Evolutionary conservation across 1,140 invertebrate species (phyloP).

Genomic region (Dolichoris vasculosae): DNA sequence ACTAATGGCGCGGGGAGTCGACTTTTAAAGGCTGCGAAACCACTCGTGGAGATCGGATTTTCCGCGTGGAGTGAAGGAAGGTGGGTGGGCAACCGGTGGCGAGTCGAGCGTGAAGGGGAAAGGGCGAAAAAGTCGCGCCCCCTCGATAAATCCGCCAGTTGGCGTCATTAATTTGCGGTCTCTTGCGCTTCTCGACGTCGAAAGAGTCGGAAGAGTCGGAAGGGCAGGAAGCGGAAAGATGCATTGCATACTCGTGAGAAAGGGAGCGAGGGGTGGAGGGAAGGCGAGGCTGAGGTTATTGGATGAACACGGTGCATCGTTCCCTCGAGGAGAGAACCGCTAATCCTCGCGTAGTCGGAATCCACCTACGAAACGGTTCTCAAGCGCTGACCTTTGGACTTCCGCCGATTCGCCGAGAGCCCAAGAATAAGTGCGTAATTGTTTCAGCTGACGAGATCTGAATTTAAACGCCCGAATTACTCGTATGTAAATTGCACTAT

Average conservation of each 20-base stretch:
- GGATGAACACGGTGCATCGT: conserved; percentile 63
- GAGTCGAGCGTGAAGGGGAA: neutral
- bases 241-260: neutral
- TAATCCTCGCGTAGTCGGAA: conserved; percentile 54
- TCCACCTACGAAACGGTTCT: conserved; percentile 61
- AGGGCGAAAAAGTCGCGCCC: no score
- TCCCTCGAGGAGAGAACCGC: conserved; percentile 54
- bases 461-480: conserved; percentile 35
- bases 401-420: neutral
- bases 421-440: conserved; percentile 32
- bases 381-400: conserved; percentile 50
- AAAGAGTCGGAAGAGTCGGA: no score
- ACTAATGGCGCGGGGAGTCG: no score
- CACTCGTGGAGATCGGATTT: neutral
- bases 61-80: neutral
- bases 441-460: neutral
- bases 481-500: conserved; percentile 26
- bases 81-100: neutral
- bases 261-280: neutral
- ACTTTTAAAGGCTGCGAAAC: neutral
- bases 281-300: conserved; percentile 55
- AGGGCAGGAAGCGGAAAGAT: neutral
- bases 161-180: conserved; percentile 22
- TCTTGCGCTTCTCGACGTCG: neutral
- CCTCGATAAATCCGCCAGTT: neutral